phyloP scores from a whole-genome alignment of 1,140 invertebrate species.

The Neuroterus valhalla region DNA sequence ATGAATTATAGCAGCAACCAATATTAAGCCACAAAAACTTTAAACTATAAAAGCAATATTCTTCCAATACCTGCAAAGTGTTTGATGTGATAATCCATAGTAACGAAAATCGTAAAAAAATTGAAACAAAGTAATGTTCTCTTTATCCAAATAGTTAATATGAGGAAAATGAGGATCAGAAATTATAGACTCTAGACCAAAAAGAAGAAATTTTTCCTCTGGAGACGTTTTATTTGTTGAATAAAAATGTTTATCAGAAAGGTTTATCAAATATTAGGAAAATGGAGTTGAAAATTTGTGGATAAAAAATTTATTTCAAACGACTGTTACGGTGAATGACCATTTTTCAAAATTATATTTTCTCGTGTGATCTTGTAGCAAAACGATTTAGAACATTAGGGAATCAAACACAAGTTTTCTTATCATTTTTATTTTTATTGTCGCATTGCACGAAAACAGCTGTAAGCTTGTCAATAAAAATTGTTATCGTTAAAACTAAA shows the following conservation, averaged over 20 bases:
- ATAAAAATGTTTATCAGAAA: neutral
- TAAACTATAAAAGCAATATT: neutral
- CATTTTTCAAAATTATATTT: neutral
- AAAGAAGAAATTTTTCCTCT: too few relatives aligned
- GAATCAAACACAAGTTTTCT: neutral
- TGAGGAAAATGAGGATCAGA: neutral
- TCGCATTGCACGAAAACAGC: neutral
- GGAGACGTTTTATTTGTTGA: too few relatives aligned
- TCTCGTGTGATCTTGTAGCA: neutral
- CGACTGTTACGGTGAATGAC: neutral
- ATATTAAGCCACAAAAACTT: neutral
- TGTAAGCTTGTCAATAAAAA: constrained; percentile 34
- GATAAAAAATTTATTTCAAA: neutral
- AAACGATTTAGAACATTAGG: neutral
- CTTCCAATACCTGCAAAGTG: constrained; percentile 21
- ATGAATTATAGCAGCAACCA: neutral
- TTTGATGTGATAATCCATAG: constrained; percentile 12
- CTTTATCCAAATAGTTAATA: neutral
- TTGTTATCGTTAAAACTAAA: constrained; percentile 51
- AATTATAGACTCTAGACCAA: too few relatives aligned
- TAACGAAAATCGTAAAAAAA: neutral
- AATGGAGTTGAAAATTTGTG: neutral
- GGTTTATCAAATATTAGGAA: constrained; percentile 5
- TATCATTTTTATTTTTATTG: neutral
- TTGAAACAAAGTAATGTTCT: neutral